Evolutionary conservation across 2,888 invertebrate species (phyloP), one percentile per base, ranked within the genome.

Genomic region (Nomada ferruginata): DNA sequence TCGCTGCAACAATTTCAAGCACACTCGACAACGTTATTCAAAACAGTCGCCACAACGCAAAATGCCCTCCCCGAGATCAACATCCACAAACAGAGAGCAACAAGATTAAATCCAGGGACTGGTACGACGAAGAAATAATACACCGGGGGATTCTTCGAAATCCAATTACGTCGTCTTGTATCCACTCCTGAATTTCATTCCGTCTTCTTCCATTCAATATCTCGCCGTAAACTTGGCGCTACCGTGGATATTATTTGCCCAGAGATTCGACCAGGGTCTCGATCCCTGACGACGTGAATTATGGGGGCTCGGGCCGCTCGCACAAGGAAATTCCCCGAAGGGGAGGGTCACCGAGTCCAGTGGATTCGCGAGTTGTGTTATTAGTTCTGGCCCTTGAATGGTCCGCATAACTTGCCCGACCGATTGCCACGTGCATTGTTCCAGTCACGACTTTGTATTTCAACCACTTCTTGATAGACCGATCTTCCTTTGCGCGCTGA

Each of bases 341-440:
- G 76, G 70, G 52, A 47, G 70, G 71, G 44, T 50, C 70, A 36
- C 64, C 71, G 66, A 79, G 79, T 78, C 79, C 69, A 64, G 78
- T 70, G 69, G 73, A 84, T 75, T 86, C 84, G 53, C 65, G 79
- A 84, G 78, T 86, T 81, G 69, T 70, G 75, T 84, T 86, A 84
- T 86, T 86, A 86, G 86, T 86, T 86, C 76, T 57, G 80, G 70
- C 36, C 75, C 71, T 75, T 82, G 82, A 84, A 84, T 70, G 74
- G 80, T 63, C 66, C 74, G 82, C 77, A 55, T 74, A 76, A 74
- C 76, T 61, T 64, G 61, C 68, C 52, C 52, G 76, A 55, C 59
- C 78, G 77, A 84, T 85, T 86, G 81, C 71, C 60, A 44, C 47
- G 64, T 61, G 47, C 44, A 64, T 68, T 77, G 69, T 71, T 55